phyloP scores from a whole-genome alignment of 1,140 invertebrate species.

The Diprion similis region DNA sequence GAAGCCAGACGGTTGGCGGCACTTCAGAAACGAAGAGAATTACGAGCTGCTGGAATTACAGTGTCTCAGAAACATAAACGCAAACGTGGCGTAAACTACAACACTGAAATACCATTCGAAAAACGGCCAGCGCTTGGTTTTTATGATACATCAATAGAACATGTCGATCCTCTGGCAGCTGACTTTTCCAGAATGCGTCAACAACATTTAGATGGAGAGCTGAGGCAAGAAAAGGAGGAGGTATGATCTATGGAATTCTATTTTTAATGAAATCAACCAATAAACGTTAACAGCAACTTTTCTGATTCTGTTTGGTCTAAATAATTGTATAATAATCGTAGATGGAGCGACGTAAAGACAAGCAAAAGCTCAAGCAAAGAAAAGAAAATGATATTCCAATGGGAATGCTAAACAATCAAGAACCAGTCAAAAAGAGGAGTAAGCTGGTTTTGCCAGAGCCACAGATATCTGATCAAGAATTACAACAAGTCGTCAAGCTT shows the following conservation, averaged over 20 bases:
- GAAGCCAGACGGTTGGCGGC: slow-evolving; percentile 96
- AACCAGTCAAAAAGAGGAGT: slow-evolving; percentile 91
- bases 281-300: slow-evolving; percentile 22
- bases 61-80: slow-evolving; percentile 75
- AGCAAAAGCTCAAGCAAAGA: slow-evolving; percentile 90
- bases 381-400: slow-evolving; percentile 97
- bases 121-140: slow-evolving; percentile 91
- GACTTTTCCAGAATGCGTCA: slow-evolving; percentile 90
- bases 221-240: slow-evolving; percentile 89
- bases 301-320: slow-evolving; percentile 10
- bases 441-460: slow-evolving; percentile 96
- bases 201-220: slow-evolving; percentile 92
- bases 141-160: slow-evolving; percentile 91
- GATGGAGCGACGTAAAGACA: slow-evolving; percentile 86
- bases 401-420: slow-evolving; percentile 88
- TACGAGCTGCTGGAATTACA: slow-evolving; percentile 97
- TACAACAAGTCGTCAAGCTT: slow-evolving; percentile 95
- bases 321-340: slow-evolving; percentile 31
- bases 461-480: slow-evolving; percentile 92
- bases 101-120: slow-evolving; percentile 97
- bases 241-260: slow-evolving; percentile 47
- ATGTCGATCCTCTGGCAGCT: slow-evolving; percentile 85
- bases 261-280: slow-evolving; percentile 15
- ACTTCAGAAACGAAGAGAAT: slow-evolving; percentile 94
- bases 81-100: slow-evolving; percentile 95